Percentiles rank a stretch among this genome's conserved stretches.
Conservation (phyloP, 2,888 invertebrate genomes). For the Trachelus tabidus region DNA sequence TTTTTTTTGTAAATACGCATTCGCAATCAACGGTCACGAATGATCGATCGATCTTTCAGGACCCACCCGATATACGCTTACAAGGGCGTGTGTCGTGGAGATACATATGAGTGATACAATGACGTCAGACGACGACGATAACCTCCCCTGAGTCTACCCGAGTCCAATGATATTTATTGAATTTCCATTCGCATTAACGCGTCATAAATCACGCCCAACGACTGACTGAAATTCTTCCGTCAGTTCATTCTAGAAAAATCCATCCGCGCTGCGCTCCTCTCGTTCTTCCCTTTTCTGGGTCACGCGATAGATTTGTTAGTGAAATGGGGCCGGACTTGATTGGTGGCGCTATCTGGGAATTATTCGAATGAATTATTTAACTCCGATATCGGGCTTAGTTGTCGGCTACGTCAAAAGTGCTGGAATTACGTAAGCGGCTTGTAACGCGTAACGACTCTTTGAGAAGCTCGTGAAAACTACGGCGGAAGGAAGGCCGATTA, state of each 20-base stretch:
- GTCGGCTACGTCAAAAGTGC: neutral
- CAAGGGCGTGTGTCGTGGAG: neutral
- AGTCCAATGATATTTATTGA: slow-evolving; percentile 16
- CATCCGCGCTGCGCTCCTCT: neutral
- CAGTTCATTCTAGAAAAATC: neutral
- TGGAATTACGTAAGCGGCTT: too few relatives aligned
- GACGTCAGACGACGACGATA: neutral
- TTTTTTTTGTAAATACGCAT: neutral
- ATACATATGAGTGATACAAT: neutral
- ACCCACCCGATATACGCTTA: neutral
- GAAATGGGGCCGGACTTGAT: neutral
- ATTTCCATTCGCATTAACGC: slow-evolving; percentile 35
- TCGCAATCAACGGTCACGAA: neutral
- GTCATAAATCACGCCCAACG: slow-evolving; percentile 34
- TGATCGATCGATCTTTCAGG: neutral
- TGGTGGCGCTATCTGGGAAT: neutral
- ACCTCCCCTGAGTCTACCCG: neutral
- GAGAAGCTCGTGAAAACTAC: neutral
- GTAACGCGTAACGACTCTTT: neutral
- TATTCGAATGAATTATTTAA: neutral
- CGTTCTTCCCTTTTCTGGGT: neutral
- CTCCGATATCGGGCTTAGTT: neutral
- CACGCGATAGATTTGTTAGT: neutral
- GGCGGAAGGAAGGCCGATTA: neutral
- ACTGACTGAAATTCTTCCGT: neutral